A percentile compares a stretch with the other conserved stretches of the same genome.
Evolutionary conservation across 35 echinoderm and acorn worm genomes (phyloP).

Genomic region (Ophioderma brevispina): DNA sequence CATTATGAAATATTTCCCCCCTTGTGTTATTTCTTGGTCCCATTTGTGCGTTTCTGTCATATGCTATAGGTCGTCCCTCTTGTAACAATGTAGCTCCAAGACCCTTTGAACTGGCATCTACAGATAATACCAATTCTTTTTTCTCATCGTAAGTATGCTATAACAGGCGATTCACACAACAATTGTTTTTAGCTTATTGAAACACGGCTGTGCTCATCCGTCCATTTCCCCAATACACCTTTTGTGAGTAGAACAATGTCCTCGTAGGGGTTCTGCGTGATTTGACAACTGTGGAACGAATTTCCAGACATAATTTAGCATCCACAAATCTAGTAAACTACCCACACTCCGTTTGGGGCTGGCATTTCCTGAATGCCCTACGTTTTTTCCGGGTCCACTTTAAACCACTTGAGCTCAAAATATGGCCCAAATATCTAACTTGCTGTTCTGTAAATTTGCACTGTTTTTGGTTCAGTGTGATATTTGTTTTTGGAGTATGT

Average conservation of each 20-base stretch:
- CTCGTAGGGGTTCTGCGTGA: conserved; percentile 32
- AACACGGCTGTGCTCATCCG: not conserved
- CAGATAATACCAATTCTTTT: conserved; percentile 30
- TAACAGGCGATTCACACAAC: conserved; percentile 42
- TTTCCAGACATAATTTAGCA: conserved; percentile 31
- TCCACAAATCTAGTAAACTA: too few species aligned
- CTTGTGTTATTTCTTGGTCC: too few species aligned
- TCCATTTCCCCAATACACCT: conserved; percentile 17
- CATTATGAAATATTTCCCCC: too few species aligned
- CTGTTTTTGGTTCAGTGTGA: conserved; percentile 56
- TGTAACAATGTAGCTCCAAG: conserved; percentile 45
- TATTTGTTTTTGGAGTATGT: conserved; percentile 33
- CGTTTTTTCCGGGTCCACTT: conserved; percentile 30
- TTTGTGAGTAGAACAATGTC: conserved; percentile 45
- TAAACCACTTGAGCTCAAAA: conserved; percentile 44
- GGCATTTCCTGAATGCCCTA: not conserved
- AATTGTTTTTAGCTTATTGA: conserved; percentile 28
- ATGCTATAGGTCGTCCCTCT: conserved; percentile 15
- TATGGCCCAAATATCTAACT: conserved; percentile 66
- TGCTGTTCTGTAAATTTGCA: conserved; percentile 46
- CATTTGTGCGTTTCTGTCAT: not conserved
- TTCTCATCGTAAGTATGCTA: conserved; percentile 45
- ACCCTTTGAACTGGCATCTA: conserved; percentile 44
- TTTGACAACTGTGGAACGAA: conserved; percentile 39
- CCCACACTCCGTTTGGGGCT: conserved; percentile 17